Conservation (phyloP, 2,113 vertebrate genomes). For the Pelobates fuscus region DNA sequence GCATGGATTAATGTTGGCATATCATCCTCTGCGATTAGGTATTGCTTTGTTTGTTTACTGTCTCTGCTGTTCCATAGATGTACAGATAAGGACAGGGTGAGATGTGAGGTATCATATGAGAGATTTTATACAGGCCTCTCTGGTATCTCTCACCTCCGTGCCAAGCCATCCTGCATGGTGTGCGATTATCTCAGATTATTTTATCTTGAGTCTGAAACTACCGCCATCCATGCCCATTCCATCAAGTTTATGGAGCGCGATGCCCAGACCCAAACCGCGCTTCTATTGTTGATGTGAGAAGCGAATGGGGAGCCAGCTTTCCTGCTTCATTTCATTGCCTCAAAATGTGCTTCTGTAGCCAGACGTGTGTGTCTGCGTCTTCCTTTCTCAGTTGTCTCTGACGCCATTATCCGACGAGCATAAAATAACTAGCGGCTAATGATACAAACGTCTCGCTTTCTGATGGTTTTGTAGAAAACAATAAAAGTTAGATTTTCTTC, state of each 20-base stretch:
- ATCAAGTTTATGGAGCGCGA: conserved; percentile 2
- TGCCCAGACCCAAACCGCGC: background rate
- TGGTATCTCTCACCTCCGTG: too few relatives aligned
- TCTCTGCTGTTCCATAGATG: too few relatives aligned
- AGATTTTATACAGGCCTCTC: too few relatives aligned
- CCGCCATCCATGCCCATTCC: background rate
- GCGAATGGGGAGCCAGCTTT: too few relatives aligned
- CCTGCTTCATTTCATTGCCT: background rate
- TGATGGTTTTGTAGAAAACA: background rate
- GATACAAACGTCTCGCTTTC: background rate
- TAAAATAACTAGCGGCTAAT: background rate
- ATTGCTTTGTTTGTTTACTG: too few relatives aligned
- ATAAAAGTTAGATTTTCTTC: background rate
- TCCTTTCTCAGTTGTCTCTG: background rate
- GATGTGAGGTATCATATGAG: too few relatives aligned
- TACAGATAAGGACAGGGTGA: too few relatives aligned
- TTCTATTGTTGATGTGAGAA: conserved; percentile 11
- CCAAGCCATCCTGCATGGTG: too few relatives aligned
- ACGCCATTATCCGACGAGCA: background rate
- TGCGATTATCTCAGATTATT: too few relatives aligned
- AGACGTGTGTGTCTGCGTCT: background rate
- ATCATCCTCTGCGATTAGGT: too few relatives aligned
- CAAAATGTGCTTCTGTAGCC: background rate
- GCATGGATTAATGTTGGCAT: too few relatives aligned
- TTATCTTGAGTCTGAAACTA: too few relatives aligned